These are phyloP conservation scores for Plagodis pulveraria DNA, from an alignment of 2,888 invertebrate genomes.

Conservation along the genomic window DNA sequence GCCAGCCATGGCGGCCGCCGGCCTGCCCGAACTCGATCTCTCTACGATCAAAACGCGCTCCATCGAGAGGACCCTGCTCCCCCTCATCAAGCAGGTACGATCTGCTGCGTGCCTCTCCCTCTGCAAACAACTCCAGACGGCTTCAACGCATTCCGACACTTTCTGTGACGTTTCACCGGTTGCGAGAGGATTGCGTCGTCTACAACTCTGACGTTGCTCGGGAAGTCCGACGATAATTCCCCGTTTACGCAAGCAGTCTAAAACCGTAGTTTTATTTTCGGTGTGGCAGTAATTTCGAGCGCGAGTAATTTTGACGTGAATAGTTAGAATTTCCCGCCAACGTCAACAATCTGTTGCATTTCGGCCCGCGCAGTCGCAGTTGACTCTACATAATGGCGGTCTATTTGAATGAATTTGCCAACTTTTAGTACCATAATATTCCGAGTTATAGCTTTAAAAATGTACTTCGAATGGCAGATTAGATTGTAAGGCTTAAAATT, in stretches of 20 bases:
- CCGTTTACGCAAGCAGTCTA: constrained; percentile 67
- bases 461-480: not conserved
- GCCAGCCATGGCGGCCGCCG: constrained; percentile 86
- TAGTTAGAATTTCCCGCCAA: constrained; percentile 74
- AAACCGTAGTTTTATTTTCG: constrained; percentile 72
- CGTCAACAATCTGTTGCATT: constrained; percentile 77
- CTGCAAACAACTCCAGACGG: constrained; percentile 11
- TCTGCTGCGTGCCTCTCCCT: constrained; percentile 48
- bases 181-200: constrained; percentile 50
- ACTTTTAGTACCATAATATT: not conserved
- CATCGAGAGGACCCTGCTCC: constrained; percentile 96
- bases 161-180: constrained; percentile 49
- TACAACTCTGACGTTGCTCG: constrained; percentile 65
- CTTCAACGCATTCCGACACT: constrained; percentile 22
- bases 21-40: constrained; percentile 83
- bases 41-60: constrained; percentile 96
- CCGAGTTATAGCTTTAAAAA: not conserved
- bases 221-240: constrained; percentile 59
- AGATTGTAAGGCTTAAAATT: not conserved
- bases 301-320: constrained; percentile 61
- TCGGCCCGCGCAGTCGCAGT: constrained; percentile 66
- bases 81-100: constrained; percentile 96
- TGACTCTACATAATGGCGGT: constrained; percentile 45
- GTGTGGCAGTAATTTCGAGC: constrained; percentile 59
- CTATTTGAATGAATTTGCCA: constrained; percentile 50